A percentile compares a stretch with the other conserved stretches of the same genome.
phyloP scores from a whole-genome alignment of 2,113 vertebrate species.

The Morone chrysops region DNA sequence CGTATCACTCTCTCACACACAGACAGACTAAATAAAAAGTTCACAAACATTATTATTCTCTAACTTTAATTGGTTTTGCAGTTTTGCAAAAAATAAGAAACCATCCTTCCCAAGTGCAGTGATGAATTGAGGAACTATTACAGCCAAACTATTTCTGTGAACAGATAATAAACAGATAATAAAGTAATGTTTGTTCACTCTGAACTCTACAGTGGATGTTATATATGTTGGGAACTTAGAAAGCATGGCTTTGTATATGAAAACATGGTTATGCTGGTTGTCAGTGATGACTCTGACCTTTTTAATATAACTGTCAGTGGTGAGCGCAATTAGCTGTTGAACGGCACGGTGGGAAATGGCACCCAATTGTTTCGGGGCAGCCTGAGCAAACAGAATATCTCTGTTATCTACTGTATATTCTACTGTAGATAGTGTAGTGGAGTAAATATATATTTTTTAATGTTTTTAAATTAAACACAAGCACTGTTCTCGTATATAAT shows the following conservation, averaged over 20 bases:
- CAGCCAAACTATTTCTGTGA: background rate
- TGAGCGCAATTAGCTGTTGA: background rate
- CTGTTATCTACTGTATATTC: background rate
- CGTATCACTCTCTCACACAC: background rate
- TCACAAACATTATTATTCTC: background rate
- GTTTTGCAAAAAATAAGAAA: background rate
- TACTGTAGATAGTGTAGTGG: background rate
- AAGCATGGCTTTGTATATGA: background rate
- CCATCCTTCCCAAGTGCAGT: background rate
- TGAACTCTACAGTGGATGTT: background rate
- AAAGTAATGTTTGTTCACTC: background rate
- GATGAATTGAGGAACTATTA: background rate
- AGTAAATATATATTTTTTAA: background rate
- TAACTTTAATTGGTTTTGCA: background rate
- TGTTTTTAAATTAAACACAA: background rate
- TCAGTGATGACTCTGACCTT: conserved; percentile 16
- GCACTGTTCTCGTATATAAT: background rate
- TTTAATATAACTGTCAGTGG: background rate
- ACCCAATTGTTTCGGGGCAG: background rate
- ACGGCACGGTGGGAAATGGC: background rate
- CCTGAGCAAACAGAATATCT: background rate
- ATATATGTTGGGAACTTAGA: background rate
- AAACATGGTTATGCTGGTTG: background rate
- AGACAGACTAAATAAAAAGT: background rate
- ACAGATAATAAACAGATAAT: no score